Evolutionary conservation across 2,113 vertebrate genomes (phyloP).

Genomic region (Balaeniceps rex): DNA sequence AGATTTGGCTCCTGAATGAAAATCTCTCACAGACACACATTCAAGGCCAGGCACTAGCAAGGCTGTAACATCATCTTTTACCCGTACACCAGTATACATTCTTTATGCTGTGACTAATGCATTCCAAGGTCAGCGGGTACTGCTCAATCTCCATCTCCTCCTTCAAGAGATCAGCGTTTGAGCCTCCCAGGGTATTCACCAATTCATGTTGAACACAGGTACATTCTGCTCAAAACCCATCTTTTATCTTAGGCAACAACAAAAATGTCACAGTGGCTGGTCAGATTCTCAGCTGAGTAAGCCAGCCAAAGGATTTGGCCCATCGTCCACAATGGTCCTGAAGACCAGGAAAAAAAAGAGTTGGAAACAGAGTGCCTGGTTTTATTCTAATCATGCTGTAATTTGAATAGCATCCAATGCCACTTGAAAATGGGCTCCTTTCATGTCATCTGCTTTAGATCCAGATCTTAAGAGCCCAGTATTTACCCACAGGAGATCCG

Average conservation of each 20-base stretch:
- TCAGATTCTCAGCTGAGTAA: neutral
- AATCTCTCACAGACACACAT: accelerated
- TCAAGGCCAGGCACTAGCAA: neutral
- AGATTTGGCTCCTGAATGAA: neutral
- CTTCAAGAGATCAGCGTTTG: neutral
- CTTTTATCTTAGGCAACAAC: neutral
- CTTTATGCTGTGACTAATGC: neutral
- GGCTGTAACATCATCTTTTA: neutral
- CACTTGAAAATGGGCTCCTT: neutral
- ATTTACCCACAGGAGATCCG: neutral
- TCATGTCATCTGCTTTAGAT: neutral
- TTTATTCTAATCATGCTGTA: neutral
- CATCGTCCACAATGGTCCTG: neutral
- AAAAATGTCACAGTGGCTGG: neutral
- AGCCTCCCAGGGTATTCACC: neutral
- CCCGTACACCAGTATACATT: neutral
- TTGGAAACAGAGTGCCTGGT: neutral
- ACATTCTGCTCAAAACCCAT: neutral
- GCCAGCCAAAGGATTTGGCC: neutral
- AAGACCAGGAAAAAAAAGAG: neutral
- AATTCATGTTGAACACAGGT: neutral
- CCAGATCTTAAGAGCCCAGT: neutral
- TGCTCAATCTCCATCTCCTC: neutral
- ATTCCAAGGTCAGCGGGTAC: neutral
- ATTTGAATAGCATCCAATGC: neutral